Evolutionary conservation across 2,113 vertebrate species (phyloP), one percentile per base, ranked within the genome.

Genomic region (Merops nubicus): DNA sequence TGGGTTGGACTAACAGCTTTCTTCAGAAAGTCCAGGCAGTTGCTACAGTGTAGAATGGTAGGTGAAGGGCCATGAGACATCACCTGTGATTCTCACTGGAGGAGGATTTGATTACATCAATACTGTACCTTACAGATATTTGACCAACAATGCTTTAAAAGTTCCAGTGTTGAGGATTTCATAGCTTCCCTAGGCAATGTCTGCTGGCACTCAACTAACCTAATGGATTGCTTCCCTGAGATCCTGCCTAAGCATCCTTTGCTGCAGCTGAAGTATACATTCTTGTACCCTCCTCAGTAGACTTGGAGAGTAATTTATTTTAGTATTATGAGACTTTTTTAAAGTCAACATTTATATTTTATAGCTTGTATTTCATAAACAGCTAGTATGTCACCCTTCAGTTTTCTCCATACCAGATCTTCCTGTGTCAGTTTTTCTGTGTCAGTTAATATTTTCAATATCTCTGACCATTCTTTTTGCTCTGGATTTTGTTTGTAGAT

Each of bases 111-210:
- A 8, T 72, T 38, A 25, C 16, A 12, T 29, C 51, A 34, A 5
- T 29, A 50, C 8, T 3, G 1, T 42, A 16, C 19, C 15, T 79
- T 33, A 45, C 14, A 3, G 8, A 20, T 72, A 31, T 50, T 73
- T 83, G 43, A 45, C 22, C 86, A 76, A 67, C 5, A 40, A 13
- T 42, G 13, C 19, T 45, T 63, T 82, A 63, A 50, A 79, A 85
- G 33, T 54, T 76, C 18, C 7, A 25, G 8, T 47, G 25, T 47
- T 38, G 25, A 5, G 34, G 34, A 57, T 68, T 76, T 62, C 36
- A 40, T 17, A 64, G 34, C 9, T 73, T 79, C n/a, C 20, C 10
- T 43, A 15, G 0, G 0, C 16, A 50, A 12, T 1, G 1, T 17
- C 36, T 72, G 11, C 48, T 83, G 11, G 8, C 40, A n/a, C 11